Conservation (phyloP, 2,113 vertebrate species). For the Acanthochromis polyacanthus region DNA sequence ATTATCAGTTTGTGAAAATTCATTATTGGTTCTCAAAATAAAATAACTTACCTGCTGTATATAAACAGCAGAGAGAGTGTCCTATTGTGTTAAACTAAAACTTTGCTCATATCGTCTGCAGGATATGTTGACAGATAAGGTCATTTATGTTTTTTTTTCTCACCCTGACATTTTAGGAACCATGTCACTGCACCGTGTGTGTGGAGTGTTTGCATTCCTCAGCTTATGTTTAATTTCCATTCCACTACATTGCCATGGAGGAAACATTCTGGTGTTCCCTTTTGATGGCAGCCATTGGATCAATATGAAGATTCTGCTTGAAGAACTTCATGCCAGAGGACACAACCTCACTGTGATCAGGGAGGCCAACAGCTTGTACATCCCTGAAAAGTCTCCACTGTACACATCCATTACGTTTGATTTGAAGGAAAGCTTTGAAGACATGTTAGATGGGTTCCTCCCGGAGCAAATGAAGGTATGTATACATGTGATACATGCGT, state of each 20-base stretch:
- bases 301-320: constrained; percentile 81
- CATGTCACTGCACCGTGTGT: neutral
- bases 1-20: too few relatives aligned
- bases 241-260: constrained; percentile 59
- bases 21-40: too few relatives aligned
- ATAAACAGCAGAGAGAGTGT: too few relatives aligned
- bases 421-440: rapidly evolving
- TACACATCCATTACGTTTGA: constrained; percentile 60
- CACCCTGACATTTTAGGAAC: too few relatives aligned
- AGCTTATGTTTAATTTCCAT: constrained; percentile 51
- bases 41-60: too few relatives aligned
- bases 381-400: constrained; percentile 71
- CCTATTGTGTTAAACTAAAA: too few relatives aligned
- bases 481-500: neutral
- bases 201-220: constrained; percentile 41
- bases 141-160: neutral
- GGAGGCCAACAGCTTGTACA: constrained; percentile 74
- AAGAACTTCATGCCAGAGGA: constrained; percentile 78
- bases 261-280: constrained; percentile 79
- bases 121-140: neutral
- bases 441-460: constrained; percentile 72
- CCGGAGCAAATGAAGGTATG: constrained; percentile 52
- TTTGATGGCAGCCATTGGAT: constrained; percentile 83
- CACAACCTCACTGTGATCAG: constrained; percentile 84
- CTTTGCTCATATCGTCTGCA: neutral